phyloP scores from a whole-genome alignment of 1,140 invertebrate genomes.

The Platyura marginata region DNA sequence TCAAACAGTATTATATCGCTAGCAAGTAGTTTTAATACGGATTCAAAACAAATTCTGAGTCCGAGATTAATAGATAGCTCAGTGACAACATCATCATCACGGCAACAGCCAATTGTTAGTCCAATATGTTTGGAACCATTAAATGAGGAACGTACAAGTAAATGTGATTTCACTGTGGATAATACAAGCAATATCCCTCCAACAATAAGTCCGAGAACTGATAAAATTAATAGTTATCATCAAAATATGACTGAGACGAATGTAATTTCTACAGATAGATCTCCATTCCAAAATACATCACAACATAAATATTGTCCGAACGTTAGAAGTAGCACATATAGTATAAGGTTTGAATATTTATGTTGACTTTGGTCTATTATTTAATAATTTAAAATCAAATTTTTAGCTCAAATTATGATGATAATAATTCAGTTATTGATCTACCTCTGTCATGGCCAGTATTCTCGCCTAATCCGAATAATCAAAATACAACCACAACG shows the following conservation, averaged over 20 bases:
- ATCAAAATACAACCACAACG: no score
- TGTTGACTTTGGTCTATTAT: no score
- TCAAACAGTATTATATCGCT: slow-evolving; percentile 6
- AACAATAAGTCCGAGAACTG: slow-evolving; percentile 17
- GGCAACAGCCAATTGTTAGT: not conserved
- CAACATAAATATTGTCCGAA: not conserved
- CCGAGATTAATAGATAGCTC: not conserved
- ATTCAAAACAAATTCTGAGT: slow-evolving; percentile 3
- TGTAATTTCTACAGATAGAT: slow-evolving; percentile 13
- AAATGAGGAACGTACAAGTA: not conserved
- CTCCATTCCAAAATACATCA: slow-evolving; percentile 16
- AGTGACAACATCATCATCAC: not conserved
- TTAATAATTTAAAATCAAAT: no score
- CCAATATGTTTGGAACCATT: slow-evolving; percentile 1
- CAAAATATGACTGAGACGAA: not conserved
- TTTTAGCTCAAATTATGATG: no score
- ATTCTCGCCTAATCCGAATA: not conserved
- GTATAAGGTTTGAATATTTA: not conserved
- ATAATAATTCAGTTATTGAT: not conserved
- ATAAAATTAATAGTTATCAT: slow-evolving; percentile 3
- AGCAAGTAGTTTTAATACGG: slow-evolving; percentile 1
- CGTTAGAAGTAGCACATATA: not conserved
- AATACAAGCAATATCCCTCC: slow-evolving; percentile 12
- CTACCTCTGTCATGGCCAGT: not conserved
- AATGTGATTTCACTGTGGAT: not conserved